phyloP scores from a whole-genome alignment of 2,888 invertebrate genomes.

The Iselma pallidipennis region DNA sequence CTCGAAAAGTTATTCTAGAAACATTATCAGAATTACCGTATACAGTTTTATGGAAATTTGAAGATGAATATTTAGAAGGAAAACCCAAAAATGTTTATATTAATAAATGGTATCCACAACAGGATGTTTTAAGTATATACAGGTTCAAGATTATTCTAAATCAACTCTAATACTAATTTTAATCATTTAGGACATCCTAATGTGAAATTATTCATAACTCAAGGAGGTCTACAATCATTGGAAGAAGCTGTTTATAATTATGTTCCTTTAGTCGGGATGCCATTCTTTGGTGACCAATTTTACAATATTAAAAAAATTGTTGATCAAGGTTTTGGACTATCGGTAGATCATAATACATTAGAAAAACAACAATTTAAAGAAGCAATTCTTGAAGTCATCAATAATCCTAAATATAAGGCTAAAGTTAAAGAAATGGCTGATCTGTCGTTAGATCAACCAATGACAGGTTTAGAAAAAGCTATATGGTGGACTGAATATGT shows the following conservation, averaged over 20 bases:
- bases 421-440: constrained; percentile 12
- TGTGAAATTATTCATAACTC: constrained; percentile 45
- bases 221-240: constrained; percentile 38
- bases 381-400: constrained; percentile 40
- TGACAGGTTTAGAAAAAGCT: constrained; percentile 32
- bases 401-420: constrained; percentile 34
- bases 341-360: constrained; percentile 24
- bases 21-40: constrained; percentile 46
- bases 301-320: constrained; percentile 34
- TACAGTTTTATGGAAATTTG: constrained; percentile 55
- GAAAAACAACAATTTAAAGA: constrained; percentile 32
- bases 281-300: constrained; percentile 39
- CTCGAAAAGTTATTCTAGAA: background rate
- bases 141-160: no score
- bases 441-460: constrained; percentile 28
- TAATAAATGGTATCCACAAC: constrained; percentile 52
- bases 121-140: constrained; percentile 47
- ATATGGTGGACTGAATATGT: constrained; percentile 41
- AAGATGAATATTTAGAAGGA: constrained; percentile 39
- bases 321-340: constrained; percentile 32
- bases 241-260: constrained; percentile 30
- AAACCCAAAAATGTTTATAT: constrained; percentile 50
- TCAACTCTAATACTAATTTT: no score
- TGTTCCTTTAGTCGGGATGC: constrained; percentile 41
- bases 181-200: constrained; percentile 37